These are phyloP conservation scores for Calliphora vicina DNA, from an alignment of 1,140 invertebrate species.

Conservation along the genomic window DNA sequence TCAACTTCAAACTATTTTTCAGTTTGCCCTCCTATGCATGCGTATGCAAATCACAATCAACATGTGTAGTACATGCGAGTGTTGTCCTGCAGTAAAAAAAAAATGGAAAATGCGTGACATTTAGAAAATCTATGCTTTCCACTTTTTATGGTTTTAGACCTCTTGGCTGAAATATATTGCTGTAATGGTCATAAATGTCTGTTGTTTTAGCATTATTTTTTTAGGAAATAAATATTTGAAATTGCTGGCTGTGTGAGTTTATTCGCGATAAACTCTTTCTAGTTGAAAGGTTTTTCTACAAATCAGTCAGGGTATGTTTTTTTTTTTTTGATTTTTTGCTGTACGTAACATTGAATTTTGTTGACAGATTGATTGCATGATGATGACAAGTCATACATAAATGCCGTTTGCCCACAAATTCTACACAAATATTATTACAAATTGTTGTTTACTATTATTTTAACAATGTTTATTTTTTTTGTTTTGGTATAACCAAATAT, in stretches of 20 bases:
- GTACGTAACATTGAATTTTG: neutral
- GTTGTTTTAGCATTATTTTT: too few relatives aligned
- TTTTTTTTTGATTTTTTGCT: neutral
- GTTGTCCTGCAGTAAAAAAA: neutral
- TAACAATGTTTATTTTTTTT: neutral
- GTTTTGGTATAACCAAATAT: too few relatives aligned
- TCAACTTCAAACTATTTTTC: too few relatives aligned
- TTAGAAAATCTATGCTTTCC: neutral
- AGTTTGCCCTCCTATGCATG: too few relatives aligned
- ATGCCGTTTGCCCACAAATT: neutral
- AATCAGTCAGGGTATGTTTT: too few relatives aligned
- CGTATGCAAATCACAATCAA: neutral
- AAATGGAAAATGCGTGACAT: neutral
- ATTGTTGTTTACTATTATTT: neutral
- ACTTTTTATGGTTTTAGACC: neutral
- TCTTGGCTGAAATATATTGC: neutral
- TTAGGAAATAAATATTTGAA: too few relatives aligned
- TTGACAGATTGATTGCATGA: constrained; percentile 19
- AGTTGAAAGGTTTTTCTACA: too few relatives aligned
- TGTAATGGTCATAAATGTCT: neutral
- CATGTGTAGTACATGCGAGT: neutral
- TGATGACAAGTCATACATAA: constrained; percentile 12
- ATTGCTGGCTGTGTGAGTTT: too few relatives aligned
- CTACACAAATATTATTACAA: neutral
- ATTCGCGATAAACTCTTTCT: neutral